phyloP scores from a whole-genome alignment of 1,140 invertebrate species.

The Acyrthosiphon pisum region DNA sequence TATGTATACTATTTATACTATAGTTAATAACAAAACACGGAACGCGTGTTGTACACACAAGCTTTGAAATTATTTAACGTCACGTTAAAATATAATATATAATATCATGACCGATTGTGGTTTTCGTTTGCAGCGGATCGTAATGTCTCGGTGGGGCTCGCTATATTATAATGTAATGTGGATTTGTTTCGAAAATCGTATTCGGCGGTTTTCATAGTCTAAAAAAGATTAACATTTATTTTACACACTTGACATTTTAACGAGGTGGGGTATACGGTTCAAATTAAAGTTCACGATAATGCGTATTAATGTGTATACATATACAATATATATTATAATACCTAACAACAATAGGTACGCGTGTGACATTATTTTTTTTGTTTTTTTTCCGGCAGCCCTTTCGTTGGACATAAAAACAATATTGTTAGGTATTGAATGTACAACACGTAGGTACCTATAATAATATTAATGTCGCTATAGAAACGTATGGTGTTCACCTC shows the following conservation, averaged over 20 bases:
- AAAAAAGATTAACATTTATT: constrained; percentile 38
- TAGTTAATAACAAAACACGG: neutral
- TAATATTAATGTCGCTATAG: constrained; percentile 12
- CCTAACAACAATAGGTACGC: constrained; percentile 2
- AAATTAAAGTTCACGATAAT: constrained; percentile 22
- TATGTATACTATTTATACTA: neutral
- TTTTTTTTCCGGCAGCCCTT: neutral
- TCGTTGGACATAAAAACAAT: neutral
- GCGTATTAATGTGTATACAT: neutral
- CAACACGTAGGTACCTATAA: neutral
- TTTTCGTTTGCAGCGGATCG: neutral
- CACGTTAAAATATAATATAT: neutral
- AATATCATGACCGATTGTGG: constrained; percentile 5
- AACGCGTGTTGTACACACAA: neutral
- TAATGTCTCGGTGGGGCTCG: neutral
- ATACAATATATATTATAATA: neutral
- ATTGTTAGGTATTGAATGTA: neutral
- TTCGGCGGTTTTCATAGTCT: constrained; percentile 12
- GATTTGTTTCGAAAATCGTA: neutral
- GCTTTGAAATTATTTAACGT: neutral
- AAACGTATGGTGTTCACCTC: neutral
- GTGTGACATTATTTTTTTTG: neutral
- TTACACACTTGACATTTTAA: constrained; percentile 21
- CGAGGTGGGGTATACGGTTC: neutral
- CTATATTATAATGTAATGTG: neutral